phyloP scores from a whole-genome alignment of 2,113 vertebrate genomes.

The Hippocampus zosterae region DNA sequence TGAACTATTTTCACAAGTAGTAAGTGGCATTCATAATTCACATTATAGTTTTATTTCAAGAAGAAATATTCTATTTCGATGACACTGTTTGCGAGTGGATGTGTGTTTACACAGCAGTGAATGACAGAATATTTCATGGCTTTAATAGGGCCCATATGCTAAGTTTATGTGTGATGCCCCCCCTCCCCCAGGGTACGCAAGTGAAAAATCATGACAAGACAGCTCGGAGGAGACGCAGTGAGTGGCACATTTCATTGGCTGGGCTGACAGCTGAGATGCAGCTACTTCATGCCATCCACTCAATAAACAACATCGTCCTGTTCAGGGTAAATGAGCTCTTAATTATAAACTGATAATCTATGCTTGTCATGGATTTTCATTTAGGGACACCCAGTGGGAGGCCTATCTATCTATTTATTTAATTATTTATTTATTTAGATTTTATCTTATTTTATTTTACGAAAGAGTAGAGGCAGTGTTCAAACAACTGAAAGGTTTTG shows the following conservation, averaged over 20 bases:
- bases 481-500: neutral
- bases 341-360: constrained; percentile 32
- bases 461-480: neutral
- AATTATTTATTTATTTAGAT: too few relatives aligned
- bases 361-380: constrained; percentile 27
- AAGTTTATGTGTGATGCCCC: constrained; percentile 5
- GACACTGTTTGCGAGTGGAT: constrained; percentile 19
- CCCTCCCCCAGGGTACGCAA: constrained; percentile 5
- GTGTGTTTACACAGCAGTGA: constrained; percentile 14
- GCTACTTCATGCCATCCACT: constrained; percentile 10
- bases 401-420: neutral
- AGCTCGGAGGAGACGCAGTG: constrained; percentile 19
- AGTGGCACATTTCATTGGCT: constrained; percentile 46
- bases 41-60: constrained; percentile 54
- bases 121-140: constrained; percentile 41
- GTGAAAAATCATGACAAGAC: constrained; percentile 23
- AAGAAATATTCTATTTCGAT: constrained; percentile 23
- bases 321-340: constrained; percentile 18
- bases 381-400: constrained; percentile 13
- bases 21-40: constrained; percentile 67
- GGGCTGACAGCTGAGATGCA: constrained; percentile 18
- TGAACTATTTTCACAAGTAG: constrained; percentile 62
- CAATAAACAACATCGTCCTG: constrained; percentile 15
- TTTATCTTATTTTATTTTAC: neutral
- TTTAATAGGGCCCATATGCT: constrained; percentile 44